Conservation (phyloP, 1,140 invertebrate species). For the Oppia nitens region DNA sequence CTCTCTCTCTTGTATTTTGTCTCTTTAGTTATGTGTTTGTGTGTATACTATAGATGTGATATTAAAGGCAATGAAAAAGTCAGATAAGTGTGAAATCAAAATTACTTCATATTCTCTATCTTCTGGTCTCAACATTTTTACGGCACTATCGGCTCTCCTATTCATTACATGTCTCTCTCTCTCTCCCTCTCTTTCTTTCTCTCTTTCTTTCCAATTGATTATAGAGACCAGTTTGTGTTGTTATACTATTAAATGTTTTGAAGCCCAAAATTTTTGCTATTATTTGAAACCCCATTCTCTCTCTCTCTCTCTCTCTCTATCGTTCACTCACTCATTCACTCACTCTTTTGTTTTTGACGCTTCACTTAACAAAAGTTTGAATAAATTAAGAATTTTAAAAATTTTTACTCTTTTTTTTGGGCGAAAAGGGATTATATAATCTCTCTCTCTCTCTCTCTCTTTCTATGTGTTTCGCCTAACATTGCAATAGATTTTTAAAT, state of each 20-base stretch:
- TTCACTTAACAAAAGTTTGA: background rate
- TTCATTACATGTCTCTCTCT: background rate
- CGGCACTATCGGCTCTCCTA: background rate
- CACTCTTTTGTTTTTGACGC: background rate
- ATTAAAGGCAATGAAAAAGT: too few species aligned
- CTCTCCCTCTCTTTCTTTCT: background rate
- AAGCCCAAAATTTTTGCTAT: background rate
- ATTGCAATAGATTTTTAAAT: too few species aligned
- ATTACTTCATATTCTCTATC: slow-evolving; percentile 8
- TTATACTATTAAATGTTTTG: background rate
- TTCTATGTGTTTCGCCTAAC: too few species aligned
- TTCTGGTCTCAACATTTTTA: background rate
- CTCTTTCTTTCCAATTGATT: background rate
- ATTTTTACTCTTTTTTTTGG: too few species aligned
- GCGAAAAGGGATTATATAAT: background rate
- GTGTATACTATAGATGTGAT: too few species aligned
- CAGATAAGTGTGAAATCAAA: background rate
- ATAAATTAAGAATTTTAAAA: background rate
- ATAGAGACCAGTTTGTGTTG: too few species aligned
- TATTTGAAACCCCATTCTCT: background rate
- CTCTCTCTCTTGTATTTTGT: too few species aligned
- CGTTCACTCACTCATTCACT: background rate
- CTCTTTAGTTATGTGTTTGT: too few species aligned
- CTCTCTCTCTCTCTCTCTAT: background rate
- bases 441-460: too few species aligned